Base-by-base conservation (phyloP, 1,140 invertebrate species). In the Rhizoglyphus robini region DNA sequence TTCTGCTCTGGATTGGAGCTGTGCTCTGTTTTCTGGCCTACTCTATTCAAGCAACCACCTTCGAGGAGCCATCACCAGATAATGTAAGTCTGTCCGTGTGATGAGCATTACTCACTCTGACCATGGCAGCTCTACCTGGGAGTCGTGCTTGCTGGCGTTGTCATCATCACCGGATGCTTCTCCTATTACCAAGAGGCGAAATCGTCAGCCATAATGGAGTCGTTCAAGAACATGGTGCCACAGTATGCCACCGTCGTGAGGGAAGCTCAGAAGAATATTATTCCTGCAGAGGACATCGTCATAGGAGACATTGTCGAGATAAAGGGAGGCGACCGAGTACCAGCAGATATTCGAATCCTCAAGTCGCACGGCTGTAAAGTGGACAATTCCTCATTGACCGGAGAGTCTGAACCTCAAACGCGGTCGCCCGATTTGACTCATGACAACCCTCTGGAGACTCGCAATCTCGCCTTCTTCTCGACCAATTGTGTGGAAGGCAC, bases 171-270 rank as follows among this genome's bases (percentile, higher is more conserved):
- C 31, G 77, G 76, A 46, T 69, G 70, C 63, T 78, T 78, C 67
- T 75, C 76, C 18, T 78, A 78, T 68, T 77, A 75, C 67, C 77
- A 78, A 71, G 76, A 78, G 70, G 72, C 75, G 29, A 78, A 76
- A 70, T 73, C 70, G 58, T 75, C 76, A 32, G 70, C 69, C 46
- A 73, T 74, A 49, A 73, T 74, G 71, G 71, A 74, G 68, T 71
- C 69, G 29, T 74, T 72, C 59, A 71, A 74, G 65, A 74, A 72
- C 62, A 68, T 76, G 66, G 70, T 76, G 65, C 75, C 74, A 41
- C 71, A 75, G 68, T 96, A 91, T 76, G 95, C 95, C 23, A 88
- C 89, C 63, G 93, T 95, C 59, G 83, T 97, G 70, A 83, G 96
- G 69, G 89, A 94, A 78, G 94, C 94, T 67, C 85, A 93, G 75